A percentile compares a stretch with the other conserved stretches of the same genome.
Evolutionary conservation across 2,113 vertebrate genomes (phyloP).

Genomic region (Oreochromis niloticus): DNA sequence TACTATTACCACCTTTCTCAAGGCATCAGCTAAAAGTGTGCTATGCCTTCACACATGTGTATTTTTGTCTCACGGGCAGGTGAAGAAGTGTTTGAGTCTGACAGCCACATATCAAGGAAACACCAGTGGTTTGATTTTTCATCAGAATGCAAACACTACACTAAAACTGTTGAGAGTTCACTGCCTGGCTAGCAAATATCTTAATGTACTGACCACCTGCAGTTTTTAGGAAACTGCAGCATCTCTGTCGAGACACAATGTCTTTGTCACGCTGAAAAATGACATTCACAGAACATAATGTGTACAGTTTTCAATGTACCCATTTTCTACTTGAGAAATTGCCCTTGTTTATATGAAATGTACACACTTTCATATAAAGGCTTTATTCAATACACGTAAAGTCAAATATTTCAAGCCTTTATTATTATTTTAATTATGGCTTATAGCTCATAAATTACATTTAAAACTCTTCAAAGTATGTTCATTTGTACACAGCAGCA

Average conservation of each 20-base stretch:
- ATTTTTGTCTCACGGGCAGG: background rate
- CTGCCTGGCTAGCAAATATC: background rate
- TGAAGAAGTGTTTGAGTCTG: background rate
- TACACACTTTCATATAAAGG: background rate
- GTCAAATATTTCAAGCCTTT: background rate
- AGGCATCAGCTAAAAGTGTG: background rate
- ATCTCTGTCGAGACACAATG: background rate
- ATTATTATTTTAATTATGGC: background rate
- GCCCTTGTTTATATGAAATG: background rate
- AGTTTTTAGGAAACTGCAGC: background rate
- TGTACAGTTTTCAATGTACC: background rate
- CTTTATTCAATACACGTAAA: background rate
- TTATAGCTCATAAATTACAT: background rate
- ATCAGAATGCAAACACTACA: background rate
- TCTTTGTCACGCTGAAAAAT: background rate
- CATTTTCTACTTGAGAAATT: background rate
- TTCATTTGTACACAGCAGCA: background rate
- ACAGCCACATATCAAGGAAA: background rate
- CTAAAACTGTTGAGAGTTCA: background rate
- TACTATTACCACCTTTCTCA: background rate
- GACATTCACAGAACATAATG: background rate
- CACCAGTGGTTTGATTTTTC: background rate
- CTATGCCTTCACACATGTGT: background rate
- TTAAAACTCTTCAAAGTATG: background rate
- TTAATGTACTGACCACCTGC: background rate